Percentiles rank a stretch among this genome's conserved stretches.
These are phyloP conservation scores for Drosophila paranaensis DNA, from an alignment of 2,888 invertebrate genomes.

Conservation along the genomic window DNA sequence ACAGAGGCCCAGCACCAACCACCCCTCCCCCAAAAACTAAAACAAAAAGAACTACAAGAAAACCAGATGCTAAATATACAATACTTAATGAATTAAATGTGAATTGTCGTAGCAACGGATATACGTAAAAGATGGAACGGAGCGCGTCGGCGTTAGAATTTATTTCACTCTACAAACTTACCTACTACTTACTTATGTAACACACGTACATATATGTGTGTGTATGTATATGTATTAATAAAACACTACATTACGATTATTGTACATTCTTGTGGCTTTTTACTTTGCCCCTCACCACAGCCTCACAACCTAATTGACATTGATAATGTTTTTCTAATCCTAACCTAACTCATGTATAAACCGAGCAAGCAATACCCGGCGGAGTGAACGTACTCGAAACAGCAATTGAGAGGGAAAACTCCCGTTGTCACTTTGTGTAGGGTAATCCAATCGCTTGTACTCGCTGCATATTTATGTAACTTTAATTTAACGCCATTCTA, in stretches of 20 bases:
- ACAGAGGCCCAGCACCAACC: conserved; percentile 34
- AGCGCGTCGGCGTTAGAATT: conserved; percentile 57
- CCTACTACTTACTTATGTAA: conserved; percentile 67
- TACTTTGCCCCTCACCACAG: conserved; percentile 41
- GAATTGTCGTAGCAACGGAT: conserved; percentile 81
- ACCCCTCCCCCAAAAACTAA: conserved; percentile 22
- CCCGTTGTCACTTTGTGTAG: conserved; percentile 13
- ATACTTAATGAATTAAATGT: conserved; percentile 74
- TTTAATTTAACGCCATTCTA: conserved; percentile 81
- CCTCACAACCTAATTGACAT: conserved; percentile 40
- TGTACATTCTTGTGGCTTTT: conserved; percentile 79
- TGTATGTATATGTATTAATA: conserved; percentile 47
- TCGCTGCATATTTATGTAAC: conserved; percentile 63
- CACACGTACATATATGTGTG: conserved; percentile 25
- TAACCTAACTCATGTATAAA: conserved; percentile 45
- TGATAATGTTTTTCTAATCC: conserved; percentile 43
- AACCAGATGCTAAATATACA: conserved; percentile 65
- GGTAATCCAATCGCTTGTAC: conserved; percentile 61
- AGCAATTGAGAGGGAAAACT: neutral
- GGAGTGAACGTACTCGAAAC: neutral
- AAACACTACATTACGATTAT: conserved; percentile 53
- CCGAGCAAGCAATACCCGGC: conserved; percentile 25
- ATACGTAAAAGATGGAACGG: conserved; percentile 74
- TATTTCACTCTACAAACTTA: conserved; percentile 71
- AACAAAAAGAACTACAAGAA: conserved; percentile 21